A percentile compares a stretch with the other conserved stretches of the same genome.
Evolutionary conservation across 2,113 vertebrate species (phyloP).

Genomic region (Tetraodon nigroviridis): DNA sequence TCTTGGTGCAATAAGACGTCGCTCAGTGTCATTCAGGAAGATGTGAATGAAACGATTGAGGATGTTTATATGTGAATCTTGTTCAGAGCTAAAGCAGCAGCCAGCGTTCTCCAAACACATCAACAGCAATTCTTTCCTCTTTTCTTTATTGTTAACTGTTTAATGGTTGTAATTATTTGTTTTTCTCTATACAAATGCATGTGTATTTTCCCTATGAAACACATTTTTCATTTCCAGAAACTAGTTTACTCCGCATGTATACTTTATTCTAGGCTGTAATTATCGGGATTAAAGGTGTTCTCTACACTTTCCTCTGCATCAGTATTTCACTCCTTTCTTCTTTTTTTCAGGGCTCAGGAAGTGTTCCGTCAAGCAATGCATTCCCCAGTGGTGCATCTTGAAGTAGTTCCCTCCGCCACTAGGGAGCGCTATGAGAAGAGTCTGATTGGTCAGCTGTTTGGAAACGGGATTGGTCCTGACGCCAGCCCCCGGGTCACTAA

Average conservation of each 20-base stretch:
- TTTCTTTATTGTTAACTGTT: no score
- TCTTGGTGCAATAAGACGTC: slow-evolving; percentile 24
- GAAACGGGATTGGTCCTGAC: slow-evolving; percentile 45
- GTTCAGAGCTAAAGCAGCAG: neutral
- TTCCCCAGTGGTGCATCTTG: slow-evolving; percentile 75
- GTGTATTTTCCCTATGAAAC: slow-evolving; percentile 5
- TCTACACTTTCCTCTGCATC: neutral
- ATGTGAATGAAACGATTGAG: slow-evolving; percentile 8
- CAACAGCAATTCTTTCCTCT: neutral
- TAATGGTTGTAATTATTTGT: no score
- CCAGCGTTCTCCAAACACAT: slow-evolving; percentile 1
- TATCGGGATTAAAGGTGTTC: slow-evolving; percentile 28
- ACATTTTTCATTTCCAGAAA: slow-evolving; percentile 34
- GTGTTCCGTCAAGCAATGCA: slow-evolving; percentile 93
- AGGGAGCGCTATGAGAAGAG: slow-evolving; percentile 87
- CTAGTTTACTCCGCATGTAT: slow-evolving; percentile 29
- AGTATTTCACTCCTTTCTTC: neutral
- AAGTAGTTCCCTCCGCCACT: slow-evolving; percentile 81
- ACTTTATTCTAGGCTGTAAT: slow-evolving; percentile 44
- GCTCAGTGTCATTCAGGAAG: slow-evolving; percentile 21
- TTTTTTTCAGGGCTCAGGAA: slow-evolving; percentile 83
- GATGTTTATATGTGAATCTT: neutral
- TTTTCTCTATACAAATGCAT: neutral
- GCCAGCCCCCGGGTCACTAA: slow-evolving; percentile 67
- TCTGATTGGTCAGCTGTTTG: slow-evolving; percentile 80